These are phyloP conservation scores for Volucella inflata DNA, from an alignment of 2,888 invertebrate genomes.

Conservation along the genomic window DNA sequence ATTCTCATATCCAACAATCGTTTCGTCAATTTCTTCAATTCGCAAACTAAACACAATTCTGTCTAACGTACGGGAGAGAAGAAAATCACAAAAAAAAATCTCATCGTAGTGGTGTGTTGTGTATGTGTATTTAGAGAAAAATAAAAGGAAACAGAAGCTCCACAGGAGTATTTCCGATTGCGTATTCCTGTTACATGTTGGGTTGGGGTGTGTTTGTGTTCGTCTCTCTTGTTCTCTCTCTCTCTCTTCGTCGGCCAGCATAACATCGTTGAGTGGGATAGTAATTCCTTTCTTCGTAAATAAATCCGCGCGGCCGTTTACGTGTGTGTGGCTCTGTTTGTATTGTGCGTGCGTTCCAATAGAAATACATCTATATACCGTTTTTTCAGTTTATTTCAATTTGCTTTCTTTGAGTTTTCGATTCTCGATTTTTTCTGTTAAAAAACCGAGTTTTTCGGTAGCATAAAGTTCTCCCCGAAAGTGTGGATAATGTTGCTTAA, in stretches of 20 bases:
- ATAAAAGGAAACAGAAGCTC: no score
- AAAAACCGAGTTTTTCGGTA: background rate
- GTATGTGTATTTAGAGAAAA: background rate
- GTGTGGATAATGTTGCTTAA: constrained; percentile 4
- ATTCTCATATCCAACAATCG: no score
- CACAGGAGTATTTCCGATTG: no score
- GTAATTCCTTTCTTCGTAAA: no score
- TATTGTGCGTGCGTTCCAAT: constrained; percentile 36
- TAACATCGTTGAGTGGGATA: no score
- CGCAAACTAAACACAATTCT: no score
- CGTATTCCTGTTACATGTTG: no score
- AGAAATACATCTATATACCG: constrained; percentile 40
- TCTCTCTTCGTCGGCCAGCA: no score
- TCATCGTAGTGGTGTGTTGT: background rate
- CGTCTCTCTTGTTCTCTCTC: no score
- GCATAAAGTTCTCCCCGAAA: background rate
- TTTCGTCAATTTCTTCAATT: no score
- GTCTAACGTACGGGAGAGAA: background rate
- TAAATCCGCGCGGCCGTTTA: background rate
- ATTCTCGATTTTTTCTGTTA: constrained; percentile 31
- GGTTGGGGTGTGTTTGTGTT: no score
- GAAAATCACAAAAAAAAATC: background rate
- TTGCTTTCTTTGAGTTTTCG: constrained; percentile 34
- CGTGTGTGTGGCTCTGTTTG: constrained; percentile 1
- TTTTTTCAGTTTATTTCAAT: constrained; percentile 37